A percentile compares a stretch with the other conserved stretches of the same genome.
Conservation (phyloP, 2,113 vertebrate species). For the Hypomesus transpacificus region DNA sequence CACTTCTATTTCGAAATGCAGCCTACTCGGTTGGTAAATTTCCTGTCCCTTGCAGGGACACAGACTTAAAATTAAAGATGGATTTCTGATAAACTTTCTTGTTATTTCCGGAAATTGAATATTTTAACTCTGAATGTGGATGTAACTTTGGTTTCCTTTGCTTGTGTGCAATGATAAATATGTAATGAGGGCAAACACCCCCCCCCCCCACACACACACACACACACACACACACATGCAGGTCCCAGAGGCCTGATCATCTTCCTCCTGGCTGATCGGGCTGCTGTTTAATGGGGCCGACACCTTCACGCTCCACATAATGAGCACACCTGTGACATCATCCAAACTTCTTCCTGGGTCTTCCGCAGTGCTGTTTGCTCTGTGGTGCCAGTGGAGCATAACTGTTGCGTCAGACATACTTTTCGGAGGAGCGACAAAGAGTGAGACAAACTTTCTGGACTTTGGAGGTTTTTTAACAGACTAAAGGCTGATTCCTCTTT, state of each 20-base stretch:
- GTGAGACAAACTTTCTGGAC: no score
- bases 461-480: neutral
- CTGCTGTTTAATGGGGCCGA: slow-evolving; percentile 52
- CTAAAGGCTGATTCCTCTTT: slow-evolving; percentile 37
- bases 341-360: slow-evolving; percentile 11
- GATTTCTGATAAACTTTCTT: neutral
- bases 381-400: slow-evolving; percentile 22
- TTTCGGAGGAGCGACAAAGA: no score
- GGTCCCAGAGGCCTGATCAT: slow-evolving; percentile 45
- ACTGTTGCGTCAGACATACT: slow-evolving; percentile 3
- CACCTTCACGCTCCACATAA: slow-evolving; percentile 51
- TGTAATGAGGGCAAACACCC: slow-evolving; percentile 22
- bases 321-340: slow-evolving; percentile 60
- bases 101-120: neutral
- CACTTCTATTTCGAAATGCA: no score
- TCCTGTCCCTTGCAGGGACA: neutral
- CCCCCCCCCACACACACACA: neutral
- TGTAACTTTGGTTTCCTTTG: slow-evolving; percentile 9
- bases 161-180: slow-evolving; percentile 18
- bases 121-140: no score
- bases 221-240: no score
- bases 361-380: neutral
- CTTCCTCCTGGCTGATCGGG: slow-evolving; percentile 46
- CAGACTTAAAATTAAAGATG: neutral
- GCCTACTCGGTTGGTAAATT: neutral